phyloP scores from a whole-genome alignment of 2,888 invertebrate genomes.

The Eulithis prunata region DNA sequence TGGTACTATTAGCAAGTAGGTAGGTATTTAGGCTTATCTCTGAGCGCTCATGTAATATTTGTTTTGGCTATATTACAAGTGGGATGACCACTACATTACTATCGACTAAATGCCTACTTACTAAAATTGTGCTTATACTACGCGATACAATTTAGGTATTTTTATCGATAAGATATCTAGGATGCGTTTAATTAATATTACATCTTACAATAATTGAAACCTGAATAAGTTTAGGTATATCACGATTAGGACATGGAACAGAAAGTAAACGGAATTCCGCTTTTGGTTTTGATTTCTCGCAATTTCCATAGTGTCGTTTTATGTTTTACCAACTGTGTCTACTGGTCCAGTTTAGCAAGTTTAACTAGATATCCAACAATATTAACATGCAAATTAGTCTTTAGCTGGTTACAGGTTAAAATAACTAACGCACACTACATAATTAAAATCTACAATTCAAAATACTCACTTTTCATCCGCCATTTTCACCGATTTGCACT shows the following conservation, averaged over 20 bases:
- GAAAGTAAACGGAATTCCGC: too few relatives aligned
- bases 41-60: constrained; percentile 1
- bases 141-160: too few relatives aligned
- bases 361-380: background rate
- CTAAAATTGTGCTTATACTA: too few relatives aligned
- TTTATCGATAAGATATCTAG: too few relatives aligned
- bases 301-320: too few relatives aligned
- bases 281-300: too few relatives aligned
- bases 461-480: constrained; percentile 70
- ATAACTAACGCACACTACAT: background rate
- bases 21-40: constrained; percentile 2
- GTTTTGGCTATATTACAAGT: constrained; percentile 3
- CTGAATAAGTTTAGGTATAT: too few relatives aligned
- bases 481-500: constrained; percentile 55
- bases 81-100: constrained; percentile 5
- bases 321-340: background rate
- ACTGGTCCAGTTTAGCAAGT: background rate
- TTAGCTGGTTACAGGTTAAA: background rate
- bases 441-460: constrained; percentile 14
- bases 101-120: too few relatives aligned
- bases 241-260: too few relatives aligned
- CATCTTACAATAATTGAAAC: too few relatives aligned
- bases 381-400: too few relatives aligned
- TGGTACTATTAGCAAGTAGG: constrained; percentile 5
- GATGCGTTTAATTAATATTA: too few relatives aligned